These are phyloP conservation scores for Diplogasteroides magnus DNA, from an alignment of 1,140 invertebrate genomes.

Conservation along the genomic window DNA sequence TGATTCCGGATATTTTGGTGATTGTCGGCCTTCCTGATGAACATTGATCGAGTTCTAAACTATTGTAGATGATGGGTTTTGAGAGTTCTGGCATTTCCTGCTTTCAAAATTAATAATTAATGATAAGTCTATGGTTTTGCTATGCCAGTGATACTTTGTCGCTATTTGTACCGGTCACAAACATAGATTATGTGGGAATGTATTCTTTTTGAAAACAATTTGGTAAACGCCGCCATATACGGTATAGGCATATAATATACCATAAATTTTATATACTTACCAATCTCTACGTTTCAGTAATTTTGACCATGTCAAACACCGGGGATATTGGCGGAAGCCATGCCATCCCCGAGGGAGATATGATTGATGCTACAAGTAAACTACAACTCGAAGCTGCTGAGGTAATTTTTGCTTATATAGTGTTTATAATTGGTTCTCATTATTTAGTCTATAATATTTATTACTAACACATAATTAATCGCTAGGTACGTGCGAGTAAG, in stretches of 20 bases:
- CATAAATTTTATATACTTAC: background rate
- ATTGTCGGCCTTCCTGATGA: no score
- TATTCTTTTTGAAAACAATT: background rate
- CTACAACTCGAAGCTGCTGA: slow-evolving; percentile 52
- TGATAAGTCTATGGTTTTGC: no score
- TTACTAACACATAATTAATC: slow-evolving; percentile 5
- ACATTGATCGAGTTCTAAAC: no score
- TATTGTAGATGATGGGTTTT: no score
- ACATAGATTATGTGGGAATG: background rate
- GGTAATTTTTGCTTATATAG: slow-evolving; percentile 10
- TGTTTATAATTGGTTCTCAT: background rate
- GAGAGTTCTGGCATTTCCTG: no score
- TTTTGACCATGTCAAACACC: background rate
- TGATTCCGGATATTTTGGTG: no score
- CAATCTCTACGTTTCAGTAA: background rate
- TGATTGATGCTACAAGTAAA: slow-evolving; percentile 54
- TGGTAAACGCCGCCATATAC: background rate
- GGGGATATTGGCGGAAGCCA: slow-evolving; percentile 29
- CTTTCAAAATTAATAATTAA: no score
- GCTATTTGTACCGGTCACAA: background rate
- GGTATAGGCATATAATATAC: background rate
- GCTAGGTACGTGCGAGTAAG: slow-evolving; percentile 39
- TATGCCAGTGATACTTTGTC: no score
- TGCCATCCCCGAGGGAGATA: slow-evolving; percentile 48
- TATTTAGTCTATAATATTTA: slow-evolving; percentile 13